Conservation (phyloP, 1,140 invertebrate species). For the Dendroctonus valens region DNA sequence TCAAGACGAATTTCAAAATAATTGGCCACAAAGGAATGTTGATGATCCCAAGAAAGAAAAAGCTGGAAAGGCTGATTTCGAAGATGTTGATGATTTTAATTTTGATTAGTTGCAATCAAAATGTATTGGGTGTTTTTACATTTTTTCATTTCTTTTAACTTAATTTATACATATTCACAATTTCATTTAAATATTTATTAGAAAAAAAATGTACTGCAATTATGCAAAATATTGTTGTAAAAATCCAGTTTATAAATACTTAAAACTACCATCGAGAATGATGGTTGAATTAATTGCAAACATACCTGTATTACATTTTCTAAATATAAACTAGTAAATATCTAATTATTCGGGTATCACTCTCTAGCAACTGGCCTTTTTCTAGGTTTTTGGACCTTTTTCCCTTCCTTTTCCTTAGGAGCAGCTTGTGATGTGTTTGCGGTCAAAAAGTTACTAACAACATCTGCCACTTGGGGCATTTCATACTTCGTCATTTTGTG, state of each 20-base stretch:
- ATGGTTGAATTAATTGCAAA: no score
- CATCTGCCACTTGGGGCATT: constrained; percentile 89
- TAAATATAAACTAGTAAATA: no score
- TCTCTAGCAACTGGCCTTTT: constrained; percentile 23
- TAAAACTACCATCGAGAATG: no score
- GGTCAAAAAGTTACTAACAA: constrained; percentile 78
- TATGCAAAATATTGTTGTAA: no score
- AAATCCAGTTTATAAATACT: no score
- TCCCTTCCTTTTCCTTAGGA: constrained; percentile 19
- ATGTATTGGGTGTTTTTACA: no score
- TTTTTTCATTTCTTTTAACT: no score
- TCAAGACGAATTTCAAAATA: constrained; percentile 17
- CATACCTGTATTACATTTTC: no score
- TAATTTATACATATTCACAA: no score
- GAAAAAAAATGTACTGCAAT: no score
- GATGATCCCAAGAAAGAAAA: constrained; percentile 11
- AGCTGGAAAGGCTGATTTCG: constrained; percentile 1
- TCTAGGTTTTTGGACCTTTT: constrained; percentile 22
- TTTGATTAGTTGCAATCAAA: constrained; percentile 1
- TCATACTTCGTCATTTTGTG: constrained; percentile 77
- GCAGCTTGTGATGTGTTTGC: constrained; percentile 47
- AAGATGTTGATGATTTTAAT: constrained; percentile 27
- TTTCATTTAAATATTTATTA: no score
- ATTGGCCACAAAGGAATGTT: constrained; percentile 17
- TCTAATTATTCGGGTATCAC: background rate